These are phyloP conservation scores for Triplophysa siluroides DNA, from an alignment of 2,113 vertebrate genomes.

Conservation along the genomic window DNA sequence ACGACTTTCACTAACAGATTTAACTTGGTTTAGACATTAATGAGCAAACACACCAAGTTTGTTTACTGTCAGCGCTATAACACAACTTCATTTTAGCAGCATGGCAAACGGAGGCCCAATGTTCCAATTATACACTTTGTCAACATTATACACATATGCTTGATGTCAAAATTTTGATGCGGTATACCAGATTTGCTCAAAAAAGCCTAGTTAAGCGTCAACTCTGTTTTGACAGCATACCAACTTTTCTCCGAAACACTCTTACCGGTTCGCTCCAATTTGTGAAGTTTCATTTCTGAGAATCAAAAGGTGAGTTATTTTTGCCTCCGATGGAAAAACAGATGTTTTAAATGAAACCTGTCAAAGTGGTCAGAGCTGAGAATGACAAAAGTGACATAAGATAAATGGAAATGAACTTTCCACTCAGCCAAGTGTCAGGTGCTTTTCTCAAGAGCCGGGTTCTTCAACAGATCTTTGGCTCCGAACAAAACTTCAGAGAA, in stretches of 20 bases:
- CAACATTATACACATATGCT: slow-evolving; percentile 16
- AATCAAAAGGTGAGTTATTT: slow-evolving; percentile 15
- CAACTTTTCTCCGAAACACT: neutral
- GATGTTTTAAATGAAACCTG: slow-evolving; percentile 21
- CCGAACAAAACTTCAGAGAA: neutral
- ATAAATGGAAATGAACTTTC: slow-evolving; percentile 14
- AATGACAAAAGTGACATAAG: neutral
- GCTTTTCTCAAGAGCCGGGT: slow-evolving; percentile 1
- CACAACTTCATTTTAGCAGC: neutral
- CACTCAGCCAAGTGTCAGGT: slow-evolving; percentile 8
- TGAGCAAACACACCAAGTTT: neutral
- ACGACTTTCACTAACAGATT: neutral
- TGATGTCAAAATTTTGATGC: slow-evolving; percentile 24
- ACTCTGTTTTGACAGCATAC: slow-evolving; percentile 10
- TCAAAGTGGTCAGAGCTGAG: neutral
- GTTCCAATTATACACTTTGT: slow-evolving; percentile 34
- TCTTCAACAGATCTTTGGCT: neutral
- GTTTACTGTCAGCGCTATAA: neutral
- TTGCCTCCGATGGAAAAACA: neutral
- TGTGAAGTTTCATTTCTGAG: slow-evolving; percentile 17
- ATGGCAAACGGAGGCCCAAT: neutral
- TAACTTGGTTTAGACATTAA: neutral
- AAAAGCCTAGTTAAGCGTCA: slow-evolving; percentile 27
- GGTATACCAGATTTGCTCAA: neutral
- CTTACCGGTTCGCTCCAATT: slow-evolving; percentile 15